Evolutionary conservation across 2,888 invertebrate genomes (phyloP).

Genomic region (Zygaena filipendulae): DNA sequence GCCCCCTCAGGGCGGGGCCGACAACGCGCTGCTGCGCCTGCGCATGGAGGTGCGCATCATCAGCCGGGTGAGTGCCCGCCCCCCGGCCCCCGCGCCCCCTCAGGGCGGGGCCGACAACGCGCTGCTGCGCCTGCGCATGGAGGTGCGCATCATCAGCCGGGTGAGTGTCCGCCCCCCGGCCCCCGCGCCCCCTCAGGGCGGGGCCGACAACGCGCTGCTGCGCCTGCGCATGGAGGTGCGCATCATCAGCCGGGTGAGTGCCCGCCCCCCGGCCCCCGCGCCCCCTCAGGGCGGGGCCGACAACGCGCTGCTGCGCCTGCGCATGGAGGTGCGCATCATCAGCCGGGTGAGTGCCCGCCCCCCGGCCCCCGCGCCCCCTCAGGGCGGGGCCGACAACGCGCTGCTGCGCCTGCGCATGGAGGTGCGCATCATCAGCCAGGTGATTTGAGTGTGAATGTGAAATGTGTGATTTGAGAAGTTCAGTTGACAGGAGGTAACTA

Average conservation of each 20-base stretch:
- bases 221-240: conserved; percentile 46
- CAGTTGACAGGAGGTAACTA: too few relatives aligned
- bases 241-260: conserved; percentile 28
- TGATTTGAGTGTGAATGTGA: too few relatives aligned
- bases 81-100: conserved; percentile 17
- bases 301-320: conserved; percentile 38
- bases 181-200: conserved; percentile 27
- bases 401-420: conserved; percentile 39
- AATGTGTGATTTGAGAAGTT: too few relatives aligned
- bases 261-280: not conserved
- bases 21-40: conserved; percentile 48
- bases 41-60: conserved; percentile 42
- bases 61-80: conserved; percentile 20
- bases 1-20: conserved; percentile 34
- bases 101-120: conserved; percentile 43
- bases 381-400: conserved; percentile 29
- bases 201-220: conserved; percentile 42
- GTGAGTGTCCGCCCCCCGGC: conserved; percentile 17
- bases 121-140: conserved; percentile 48
- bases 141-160: conserved; percentile 30
- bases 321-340: conserved; percentile 31
- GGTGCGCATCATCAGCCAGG: conserved; percentile 25
- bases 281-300: conserved; percentile 33
- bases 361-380: not conserved
- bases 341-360: conserved; percentile 18